Conservation (phyloP, 2,797 vertebrate species). For the Tapera naevia region DNA sequence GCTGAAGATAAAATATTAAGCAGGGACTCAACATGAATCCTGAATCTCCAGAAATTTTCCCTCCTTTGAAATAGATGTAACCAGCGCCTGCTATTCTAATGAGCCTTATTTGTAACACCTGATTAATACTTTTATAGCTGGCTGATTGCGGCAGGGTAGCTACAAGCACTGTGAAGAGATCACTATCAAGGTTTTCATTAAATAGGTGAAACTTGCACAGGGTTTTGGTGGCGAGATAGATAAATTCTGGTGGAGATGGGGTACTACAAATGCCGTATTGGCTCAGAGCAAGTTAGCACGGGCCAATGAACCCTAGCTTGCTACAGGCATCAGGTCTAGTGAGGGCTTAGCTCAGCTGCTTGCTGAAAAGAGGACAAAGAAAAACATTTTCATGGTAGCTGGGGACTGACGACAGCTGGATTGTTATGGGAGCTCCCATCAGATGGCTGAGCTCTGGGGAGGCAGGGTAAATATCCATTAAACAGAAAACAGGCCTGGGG, state of each 20-base stretch:
- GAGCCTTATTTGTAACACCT: neutral
- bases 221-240: neutral
- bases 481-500: neutral
- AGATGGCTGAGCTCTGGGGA: constrained; percentile 22
- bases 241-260: neutral
- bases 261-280: neutral
- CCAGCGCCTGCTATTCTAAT: neutral
- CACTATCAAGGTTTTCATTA: neutral
- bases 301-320: constrained; percentile 2
- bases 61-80: neutral
- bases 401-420: constrained; percentile 28
- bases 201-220: neutral
- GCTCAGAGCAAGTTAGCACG: neutral
- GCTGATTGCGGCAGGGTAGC: neutral
- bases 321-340: neutral
- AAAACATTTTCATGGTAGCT: neutral
- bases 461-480: neutral
- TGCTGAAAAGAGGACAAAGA: constrained; percentile 6
- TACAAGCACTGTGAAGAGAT: neutral
- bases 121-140: constrained; percentile 2
- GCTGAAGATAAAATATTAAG: neutral
- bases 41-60: neutral
- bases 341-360: neutral
- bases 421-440: neutral
- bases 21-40: neutral